Percentiles rank a stretch among this genome's conserved stretches.
These are phyloP conservation scores for Chiroxiphia lanceolata DNA, from an alignment of 2,797 vertebrate genomes.

Conservation along the genomic window DNA sequence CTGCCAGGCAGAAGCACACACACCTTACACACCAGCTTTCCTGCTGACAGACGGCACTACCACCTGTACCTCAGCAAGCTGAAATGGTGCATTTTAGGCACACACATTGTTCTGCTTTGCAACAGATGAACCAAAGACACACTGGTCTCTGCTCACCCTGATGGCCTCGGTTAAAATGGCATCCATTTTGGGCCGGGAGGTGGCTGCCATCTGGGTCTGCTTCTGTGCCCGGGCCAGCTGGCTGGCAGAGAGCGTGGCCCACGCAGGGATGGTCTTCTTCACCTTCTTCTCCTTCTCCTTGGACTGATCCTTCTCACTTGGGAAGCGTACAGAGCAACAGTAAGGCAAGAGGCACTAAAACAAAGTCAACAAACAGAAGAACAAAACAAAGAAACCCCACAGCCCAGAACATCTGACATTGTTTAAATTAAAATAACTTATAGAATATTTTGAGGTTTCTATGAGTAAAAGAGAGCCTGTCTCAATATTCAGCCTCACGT, in stretches of 20 bases:
- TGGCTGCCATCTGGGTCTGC: constrained; percentile 83
- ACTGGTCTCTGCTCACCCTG: constrained; percentile 75
- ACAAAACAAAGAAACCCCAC: not conserved
- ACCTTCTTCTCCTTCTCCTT: constrained; percentile 94
- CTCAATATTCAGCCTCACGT: not conserved
- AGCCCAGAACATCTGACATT: not conserved
- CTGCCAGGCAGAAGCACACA: not conserved
- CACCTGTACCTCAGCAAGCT: not conserved
- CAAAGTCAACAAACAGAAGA: not conserved
- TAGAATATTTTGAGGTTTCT: not conserved
- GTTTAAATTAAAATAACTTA: not conserved
- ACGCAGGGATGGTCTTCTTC: constrained; percentile 93
- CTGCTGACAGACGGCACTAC: not conserved
- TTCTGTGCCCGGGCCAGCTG: constrained; percentile 88
- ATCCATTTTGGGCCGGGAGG: constrained; percentile 91
- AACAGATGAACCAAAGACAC: not conserved
- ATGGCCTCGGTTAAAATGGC: constrained; percentile 95
- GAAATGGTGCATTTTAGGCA: not conserved
- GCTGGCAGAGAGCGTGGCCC: constrained; percentile 91
- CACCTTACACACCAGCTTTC: not conserved
- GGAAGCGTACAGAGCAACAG: not conserved
- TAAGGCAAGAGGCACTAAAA: not conserved
- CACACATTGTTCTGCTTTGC: not conserved
- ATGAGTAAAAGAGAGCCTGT: not conserved
- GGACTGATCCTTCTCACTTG: constrained; percentile 82